Conservation (phyloP, 2,888 invertebrate species). For the Synanthedon tipuliformis region DNA sequence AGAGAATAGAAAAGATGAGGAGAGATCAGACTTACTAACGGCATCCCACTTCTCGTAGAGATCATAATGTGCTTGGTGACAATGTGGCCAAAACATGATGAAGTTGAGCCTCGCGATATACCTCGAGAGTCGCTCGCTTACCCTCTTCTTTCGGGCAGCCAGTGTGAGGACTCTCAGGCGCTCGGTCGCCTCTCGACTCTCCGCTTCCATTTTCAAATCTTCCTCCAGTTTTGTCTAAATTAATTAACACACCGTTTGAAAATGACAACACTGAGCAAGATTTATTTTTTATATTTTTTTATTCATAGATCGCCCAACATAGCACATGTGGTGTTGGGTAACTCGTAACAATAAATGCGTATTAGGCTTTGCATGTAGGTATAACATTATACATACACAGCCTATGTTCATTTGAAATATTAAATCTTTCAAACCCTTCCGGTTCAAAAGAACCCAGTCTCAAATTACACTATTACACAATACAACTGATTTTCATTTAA, state of each 20-base stretch:
- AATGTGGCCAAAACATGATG: conserved; percentile 58
- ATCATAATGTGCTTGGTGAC: conserved; percentile 53
- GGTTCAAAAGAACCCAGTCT: no score
- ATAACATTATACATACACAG: no score
- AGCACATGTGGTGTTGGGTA: no score
- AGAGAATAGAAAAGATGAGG: neutral
- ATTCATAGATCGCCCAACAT: no score
- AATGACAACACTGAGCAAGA: neutral
- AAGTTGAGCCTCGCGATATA: conserved; percentile 30
- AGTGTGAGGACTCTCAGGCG: conserved; percentile 37
- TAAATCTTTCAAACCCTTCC: no score
- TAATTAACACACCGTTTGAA: no score
- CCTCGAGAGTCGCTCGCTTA: conserved; percentile 32
- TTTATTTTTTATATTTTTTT: no score
- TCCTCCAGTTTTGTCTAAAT: conserved; percentile 33
- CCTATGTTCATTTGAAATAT: no score
- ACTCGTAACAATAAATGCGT: no score
- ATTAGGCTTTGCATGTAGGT: no score
- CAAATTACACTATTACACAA: no score
- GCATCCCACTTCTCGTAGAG: conserved; percentile 58
- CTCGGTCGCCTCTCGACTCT: conserved; percentile 27
- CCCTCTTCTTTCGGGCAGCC: conserved; percentile 48
- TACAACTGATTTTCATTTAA: no score
- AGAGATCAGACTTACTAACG: conserved; percentile 28
- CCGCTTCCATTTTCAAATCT: conserved; percentile 28